A percentile compares a stretch with the other conserved stretches of the same genome.
Conservation (phyloP, 2,888 invertebrate genomes). For the Apeira syringaria region DNA sequence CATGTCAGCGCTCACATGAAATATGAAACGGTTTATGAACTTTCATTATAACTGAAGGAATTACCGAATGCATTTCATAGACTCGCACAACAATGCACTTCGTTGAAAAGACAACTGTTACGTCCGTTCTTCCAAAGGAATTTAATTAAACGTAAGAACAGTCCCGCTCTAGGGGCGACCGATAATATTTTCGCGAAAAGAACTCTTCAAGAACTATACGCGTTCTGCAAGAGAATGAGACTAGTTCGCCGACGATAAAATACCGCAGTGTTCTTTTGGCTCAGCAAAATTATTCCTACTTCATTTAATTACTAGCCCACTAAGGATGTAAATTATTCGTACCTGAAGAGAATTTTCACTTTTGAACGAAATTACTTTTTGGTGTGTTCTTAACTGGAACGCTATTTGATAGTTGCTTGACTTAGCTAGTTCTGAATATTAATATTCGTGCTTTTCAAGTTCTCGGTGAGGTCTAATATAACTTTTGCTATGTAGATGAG, state of each 20-base stretch:
- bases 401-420: slow-evolving; percentile 21
- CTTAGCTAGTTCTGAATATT: slow-evolving; percentile 16
- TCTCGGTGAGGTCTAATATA: slow-evolving; percentile 14
- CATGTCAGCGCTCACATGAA: slow-evolving; percentile 15
- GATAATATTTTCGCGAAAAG: slow-evolving; percentile 44
- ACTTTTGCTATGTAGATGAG: slow-evolving; percentile 84
- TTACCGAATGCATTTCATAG: slow-evolving; percentile 21
- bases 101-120: slow-evolving; percentile 27
- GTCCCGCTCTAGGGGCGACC: slow-evolving; percentile 30
- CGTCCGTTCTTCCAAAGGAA: slow-evolving; percentile 38
- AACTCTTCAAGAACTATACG: slow-evolving; percentile 34
- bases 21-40: slow-evolving; percentile 18
- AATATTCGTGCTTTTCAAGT: slow-evolving; percentile 7
- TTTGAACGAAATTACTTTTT: slow-evolving; percentile 31
- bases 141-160: slow-evolving; percentile 55
- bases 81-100: slow-evolving; percentile 18
- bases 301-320: slow-evolving; percentile 35
- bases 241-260: slow-evolving; percentile 32
- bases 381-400: slow-evolving; percentile 40
- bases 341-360: slow-evolving; percentile 45
- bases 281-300: slow-evolving; percentile 28
- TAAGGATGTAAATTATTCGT: slow-evolving; percentile 39
- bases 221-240: slow-evolving; percentile 33
- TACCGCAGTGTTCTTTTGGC: slow-evolving; percentile 26
- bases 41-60: slow-evolving; percentile 17